These are phyloP conservation scores for Leptoteleia sp. DNA, from an alignment of 1,140 invertebrate genomes.

Conservation along the genomic window DNA sequence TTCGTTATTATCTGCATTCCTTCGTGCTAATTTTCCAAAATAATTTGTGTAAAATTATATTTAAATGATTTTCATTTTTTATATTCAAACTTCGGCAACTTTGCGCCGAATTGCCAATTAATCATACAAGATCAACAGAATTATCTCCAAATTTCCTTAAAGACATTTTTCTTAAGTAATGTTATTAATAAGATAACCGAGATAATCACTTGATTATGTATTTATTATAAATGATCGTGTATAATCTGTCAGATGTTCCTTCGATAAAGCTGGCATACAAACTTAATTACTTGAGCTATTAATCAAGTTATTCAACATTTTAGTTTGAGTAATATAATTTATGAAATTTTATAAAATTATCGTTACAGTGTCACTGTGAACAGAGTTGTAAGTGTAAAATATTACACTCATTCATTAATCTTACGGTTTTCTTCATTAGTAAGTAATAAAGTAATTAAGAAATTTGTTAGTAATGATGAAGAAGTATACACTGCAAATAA, in stretches of 20 bases:
- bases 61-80: too few relatives aligned
- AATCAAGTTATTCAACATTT: constrained; percentile 13
- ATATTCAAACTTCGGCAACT: too few relatives aligned
- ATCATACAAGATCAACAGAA: not conserved
- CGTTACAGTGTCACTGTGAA: too few relatives aligned
- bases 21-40: too few relatives aligned
- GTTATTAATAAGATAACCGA: constrained; percentile 36
- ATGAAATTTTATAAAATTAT: not conserved
- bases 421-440: constrained; percentile 8
- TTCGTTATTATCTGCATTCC: too few relatives aligned
- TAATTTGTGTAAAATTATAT: too few relatives aligned
- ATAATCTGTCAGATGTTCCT: constrained; percentile 25
- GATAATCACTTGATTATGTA: constrained; percentile 34
- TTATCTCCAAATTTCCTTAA: constrained; percentile 20
- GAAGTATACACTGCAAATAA: too few relatives aligned
- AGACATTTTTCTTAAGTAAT: constrained; percentile 18
- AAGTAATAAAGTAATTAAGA: constrained; percentile 9
- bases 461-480: too few relatives aligned
- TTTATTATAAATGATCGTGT: constrained; percentile 36
- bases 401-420: not conserved
- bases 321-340: constrained; percentile 9
- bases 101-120: not conserved
- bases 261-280: constrained; percentile 11
- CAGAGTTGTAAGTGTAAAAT: not conserved
- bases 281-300: constrained; percentile 19